A percentile compares a stretch with the other conserved stretches of the same genome.
phyloP scores from a whole-genome alignment of 2,888 invertebrate genomes.

The Tenthredo mesomela region DNA sequence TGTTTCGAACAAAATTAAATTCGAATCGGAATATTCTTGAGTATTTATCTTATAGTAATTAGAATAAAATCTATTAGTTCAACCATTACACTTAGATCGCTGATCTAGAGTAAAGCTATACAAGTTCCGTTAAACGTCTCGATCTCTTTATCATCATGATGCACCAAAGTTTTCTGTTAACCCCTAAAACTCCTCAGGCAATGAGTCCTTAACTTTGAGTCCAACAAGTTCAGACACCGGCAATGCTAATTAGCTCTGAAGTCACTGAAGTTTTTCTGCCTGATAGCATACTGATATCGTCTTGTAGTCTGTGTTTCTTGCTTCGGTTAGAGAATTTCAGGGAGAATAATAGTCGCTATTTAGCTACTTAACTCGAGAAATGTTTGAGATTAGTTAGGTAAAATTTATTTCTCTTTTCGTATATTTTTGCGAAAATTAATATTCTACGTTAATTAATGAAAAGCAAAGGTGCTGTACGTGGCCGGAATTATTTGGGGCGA shows the following conservation, averaged over 20 bases:
- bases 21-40: too few relatives aligned
- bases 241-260: constrained; percentile 8
- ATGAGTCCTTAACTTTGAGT: constrained; percentile 7
- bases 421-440: background rate
- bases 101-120: background rate
- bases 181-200: background rate
- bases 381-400: background rate
- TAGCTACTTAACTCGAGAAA: background rate
- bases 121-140: background rate
- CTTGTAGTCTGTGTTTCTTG: background rate
- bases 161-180: background rate
- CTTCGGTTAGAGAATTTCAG: background rate
- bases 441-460: background rate
- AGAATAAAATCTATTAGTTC: background rate
- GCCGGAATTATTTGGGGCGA: background rate
- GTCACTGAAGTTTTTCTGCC: constrained; percentile 4
- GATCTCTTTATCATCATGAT: background rate
- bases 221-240: background rate
- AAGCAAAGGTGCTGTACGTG: background rate
- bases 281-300: background rate
- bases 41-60: background rate
- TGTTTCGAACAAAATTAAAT: background rate
- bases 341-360: background rate
- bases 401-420: background rate
- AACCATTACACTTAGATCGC: background rate